Conservation (phyloP, 2,888 invertebrate species). For the Macropis europaea region DNA sequence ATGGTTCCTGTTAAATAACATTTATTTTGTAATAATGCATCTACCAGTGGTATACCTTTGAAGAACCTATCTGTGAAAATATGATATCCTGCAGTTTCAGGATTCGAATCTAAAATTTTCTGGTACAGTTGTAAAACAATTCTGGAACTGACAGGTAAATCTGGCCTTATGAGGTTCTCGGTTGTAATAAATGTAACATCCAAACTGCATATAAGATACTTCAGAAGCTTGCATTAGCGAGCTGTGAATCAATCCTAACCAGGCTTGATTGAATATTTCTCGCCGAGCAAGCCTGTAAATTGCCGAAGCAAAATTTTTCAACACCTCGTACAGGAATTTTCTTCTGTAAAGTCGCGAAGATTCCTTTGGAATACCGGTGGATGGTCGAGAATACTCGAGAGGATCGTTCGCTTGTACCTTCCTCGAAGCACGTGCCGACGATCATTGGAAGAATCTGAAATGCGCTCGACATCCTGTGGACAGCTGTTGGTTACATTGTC, state of each 20-base stretch:
- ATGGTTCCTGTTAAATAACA: slow-evolving; percentile 50
- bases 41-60: slow-evolving; percentile 40
- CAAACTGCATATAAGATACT: too few relatives aligned
- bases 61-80: slow-evolving; percentile 22
- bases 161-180: too few relatives aligned
- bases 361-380: not conserved
- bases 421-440: slow-evolving; percentile 10
- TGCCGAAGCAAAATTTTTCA: too few relatives aligned
- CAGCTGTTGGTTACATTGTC: slow-evolving; percentile 41
- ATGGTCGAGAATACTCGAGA: not conserved
- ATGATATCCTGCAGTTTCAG: slow-evolving; percentile 17
- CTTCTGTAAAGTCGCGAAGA: not conserved
- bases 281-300: too few relatives aligned
- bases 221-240: too few relatives aligned
- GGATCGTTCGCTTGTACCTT: slow-evolving; percentile 19
- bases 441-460: slow-evolving; percentile 22
- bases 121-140: slow-evolving; percentile 24
- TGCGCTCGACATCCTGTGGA: slow-evolving; percentile 27
- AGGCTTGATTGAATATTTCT: too few relatives aligned
- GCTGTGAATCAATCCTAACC: too few relatives aligned
- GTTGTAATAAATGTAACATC: too few relatives aligned
- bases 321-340: not conserved
- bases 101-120: slow-evolving; percentile 4
- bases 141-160: too few relatives aligned
- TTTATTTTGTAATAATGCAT: slow-evolving; percentile 50